phyloP scores from a whole-genome alignment of 2,888 invertebrate species.

The Monoplex corrugatus region DNA sequence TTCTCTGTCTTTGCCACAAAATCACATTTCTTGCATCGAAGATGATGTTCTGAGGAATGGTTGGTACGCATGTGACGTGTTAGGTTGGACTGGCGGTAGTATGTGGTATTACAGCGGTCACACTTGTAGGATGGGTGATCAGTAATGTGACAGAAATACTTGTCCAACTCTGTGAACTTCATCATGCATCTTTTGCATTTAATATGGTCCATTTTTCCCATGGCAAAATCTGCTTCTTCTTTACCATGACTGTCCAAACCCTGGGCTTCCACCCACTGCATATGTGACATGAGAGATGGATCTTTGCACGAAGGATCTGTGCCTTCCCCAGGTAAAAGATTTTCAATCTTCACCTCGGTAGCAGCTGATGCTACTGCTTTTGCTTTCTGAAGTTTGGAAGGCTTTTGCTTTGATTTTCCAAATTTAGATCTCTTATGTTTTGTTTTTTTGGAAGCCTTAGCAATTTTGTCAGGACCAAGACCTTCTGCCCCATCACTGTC shows the following conservation, averaged over 20 bases:
- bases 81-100: slow-evolving; percentile 62
- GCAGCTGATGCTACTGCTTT: not conserved
- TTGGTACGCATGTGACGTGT: slow-evolving; percentile 63
- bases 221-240: slow-evolving; percentile 47
- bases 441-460: not conserved
- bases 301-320: not conserved
- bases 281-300: not conserved
- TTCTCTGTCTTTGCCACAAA: slow-evolving; percentile 59
- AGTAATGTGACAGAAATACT: slow-evolving; percentile 48
- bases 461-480: not conserved
- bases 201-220: slow-evolving; percentile 37
- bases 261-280: slow-evolving; percentile 31
- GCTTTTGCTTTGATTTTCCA: not conserved
- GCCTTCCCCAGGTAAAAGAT: slow-evolving; percentile 4
- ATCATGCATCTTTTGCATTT: slow-evolving; percentile 50
- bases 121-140: slow-evolving; percentile 60
- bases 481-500: not conserved
- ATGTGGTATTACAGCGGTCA: slow-evolving; percentile 63
- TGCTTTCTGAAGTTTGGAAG: not conserved
- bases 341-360: not conserved
- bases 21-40: slow-evolving; percentile 63
- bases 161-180: slow-evolving; percentile 46
- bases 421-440: not conserved
- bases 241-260: not conserved
- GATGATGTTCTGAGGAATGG: slow-evolving; percentile 59